Evolutionary conservation across 2,888 invertebrate species (phyloP), one percentile per base, ranked within the genome.

Genomic region (Capitulum mitella): DNA sequence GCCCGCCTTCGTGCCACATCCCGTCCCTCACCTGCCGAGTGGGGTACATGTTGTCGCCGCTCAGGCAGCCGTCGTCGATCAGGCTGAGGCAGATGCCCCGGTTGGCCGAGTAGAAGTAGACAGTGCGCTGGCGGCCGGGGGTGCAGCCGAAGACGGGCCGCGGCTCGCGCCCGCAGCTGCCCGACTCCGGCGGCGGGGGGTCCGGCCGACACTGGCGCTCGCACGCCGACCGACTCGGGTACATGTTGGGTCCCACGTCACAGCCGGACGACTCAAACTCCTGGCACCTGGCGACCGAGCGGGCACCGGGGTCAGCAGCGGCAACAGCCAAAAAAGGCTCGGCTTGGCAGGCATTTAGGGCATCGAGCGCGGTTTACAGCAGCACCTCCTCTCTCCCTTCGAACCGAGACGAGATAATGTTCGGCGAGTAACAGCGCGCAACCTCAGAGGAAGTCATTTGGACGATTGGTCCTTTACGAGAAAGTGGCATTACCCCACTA

Each of bases 221-320:
- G 16, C 70, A 70, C 70, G 34, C 70, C 0, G 40, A 12, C 70
- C 70, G 22, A 40, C 40, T 40, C 26, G 8, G 19, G 70, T 40
- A 22, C 26, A 40, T 70, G 70, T 70, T 70, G 22, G 10, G 29
- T 0, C 70, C 70, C 26, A 14, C 70, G 12, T 70, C 70, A 26
- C 70, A 70, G 22, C 70, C 70, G 37, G 37, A 37, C 22, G 70
- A 70, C 40, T 70, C 70, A 12, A 29, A 70, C 26, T 6, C 22
- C 70, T 70, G 40, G 12, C 70, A 70, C 37, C 70, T 70, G 70
- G n/a, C n/a, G n/a, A n/a, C n/a, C n/a, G n/a, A n/a, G n/a, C n/a
- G n/a, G n/a, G n/a, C n/a, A n/a, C n/a, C n/a, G n/a, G n/a, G n/a
- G n/a, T n/a, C n/a, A n/a, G n/a, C n/a, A n/a, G n/a, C n/a, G n/a